These are phyloP conservation scores for Rhynchophorus ferrugineus DNA, from an alignment of 1,140 invertebrate genomes.

Conservation along the genomic window DNA sequence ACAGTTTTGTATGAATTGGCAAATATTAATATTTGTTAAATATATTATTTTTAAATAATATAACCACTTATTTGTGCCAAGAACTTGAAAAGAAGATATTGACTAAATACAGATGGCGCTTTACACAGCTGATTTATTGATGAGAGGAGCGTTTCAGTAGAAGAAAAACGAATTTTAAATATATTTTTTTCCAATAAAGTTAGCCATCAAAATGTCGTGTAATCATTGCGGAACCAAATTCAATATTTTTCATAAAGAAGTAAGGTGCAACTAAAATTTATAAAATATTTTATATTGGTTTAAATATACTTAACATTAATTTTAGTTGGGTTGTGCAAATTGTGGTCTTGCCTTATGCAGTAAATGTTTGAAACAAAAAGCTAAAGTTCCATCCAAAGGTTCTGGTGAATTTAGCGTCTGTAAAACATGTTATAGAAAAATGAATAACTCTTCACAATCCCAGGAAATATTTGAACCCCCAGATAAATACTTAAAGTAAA, in stretches of 20 bases:
- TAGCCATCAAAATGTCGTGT: conserved; percentile 44
- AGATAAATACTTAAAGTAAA: conserved; percentile 46
- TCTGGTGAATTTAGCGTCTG: conserved; percentile 42
- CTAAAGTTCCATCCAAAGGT: conserved; percentile 35
- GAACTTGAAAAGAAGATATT: too few relatives aligned
- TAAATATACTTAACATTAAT: neutral
- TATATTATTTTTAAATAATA: too few relatives aligned
- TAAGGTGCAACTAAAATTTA: conserved; percentile 23
- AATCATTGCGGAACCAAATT: conserved; percentile 45
- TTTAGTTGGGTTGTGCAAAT: conserved; percentile 52
- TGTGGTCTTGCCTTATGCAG: conserved; percentile 58
- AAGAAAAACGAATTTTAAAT: too few relatives aligned
- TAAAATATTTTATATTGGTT: neutral
- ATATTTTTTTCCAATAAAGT: too few relatives aligned
- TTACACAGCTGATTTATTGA: too few relatives aligned
- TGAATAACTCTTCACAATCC: conserved; percentile 20
- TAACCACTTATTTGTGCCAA: too few relatives aligned
- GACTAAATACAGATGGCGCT: too few relatives aligned
- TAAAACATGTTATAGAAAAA: conserved; percentile 37
- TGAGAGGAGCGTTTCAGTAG: too few relatives aligned
- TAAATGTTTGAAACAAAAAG: conserved; percentile 50
- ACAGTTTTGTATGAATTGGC: too few relatives aligned
- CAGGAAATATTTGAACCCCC: conserved; percentile 39
- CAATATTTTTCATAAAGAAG: conserved; percentile 47
- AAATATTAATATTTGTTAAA: too few relatives aligned